Evolutionary conservation across 2,797 vertebrate species (phyloP).

Genomic region (Neosilurus hyrtlii): DNA sequence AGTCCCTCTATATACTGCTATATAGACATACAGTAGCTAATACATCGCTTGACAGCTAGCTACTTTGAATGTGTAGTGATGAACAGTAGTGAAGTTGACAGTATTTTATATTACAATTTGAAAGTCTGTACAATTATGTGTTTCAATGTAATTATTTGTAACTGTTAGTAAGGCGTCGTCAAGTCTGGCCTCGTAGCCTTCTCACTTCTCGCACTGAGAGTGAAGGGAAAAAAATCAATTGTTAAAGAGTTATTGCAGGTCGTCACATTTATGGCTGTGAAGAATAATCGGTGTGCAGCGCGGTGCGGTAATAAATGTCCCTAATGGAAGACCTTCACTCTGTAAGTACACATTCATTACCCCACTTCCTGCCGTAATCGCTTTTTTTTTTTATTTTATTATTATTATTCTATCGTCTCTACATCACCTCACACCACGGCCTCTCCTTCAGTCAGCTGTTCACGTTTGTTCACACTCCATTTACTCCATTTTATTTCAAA

Average conservation of each 20-base stretch:
- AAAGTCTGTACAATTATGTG: no score
- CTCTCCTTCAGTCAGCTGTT: neutral
- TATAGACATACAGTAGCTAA: no score
- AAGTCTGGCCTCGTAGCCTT: neutral
- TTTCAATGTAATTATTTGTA: no score
- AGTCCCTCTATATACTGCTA: no score
- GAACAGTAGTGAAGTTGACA: no score
- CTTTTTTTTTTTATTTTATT: neutral
- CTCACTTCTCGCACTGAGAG: neutral
- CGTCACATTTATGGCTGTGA: neutral
- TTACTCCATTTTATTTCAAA: conserved; percentile 4
- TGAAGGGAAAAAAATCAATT: neutral
- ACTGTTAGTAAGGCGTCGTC: no score
- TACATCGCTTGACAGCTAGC: no score
- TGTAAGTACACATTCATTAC: conserved; percentile 37
- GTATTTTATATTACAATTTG: no score
- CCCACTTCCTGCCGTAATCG: conserved; percentile 19
- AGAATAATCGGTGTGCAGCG: conserved; percentile 17
- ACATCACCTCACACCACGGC: neutral
- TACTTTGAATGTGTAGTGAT: no score
- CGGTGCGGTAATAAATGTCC: conserved; percentile 26
- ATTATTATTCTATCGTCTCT: neutral
- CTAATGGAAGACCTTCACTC: conserved; percentile 25
- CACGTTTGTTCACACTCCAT: conserved; percentile 11
- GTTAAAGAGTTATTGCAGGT: conserved; percentile 20